Base-by-base conservation (phyloP, 2,797 vertebrate genomes). In the Myotis daubentonii region DNA sequence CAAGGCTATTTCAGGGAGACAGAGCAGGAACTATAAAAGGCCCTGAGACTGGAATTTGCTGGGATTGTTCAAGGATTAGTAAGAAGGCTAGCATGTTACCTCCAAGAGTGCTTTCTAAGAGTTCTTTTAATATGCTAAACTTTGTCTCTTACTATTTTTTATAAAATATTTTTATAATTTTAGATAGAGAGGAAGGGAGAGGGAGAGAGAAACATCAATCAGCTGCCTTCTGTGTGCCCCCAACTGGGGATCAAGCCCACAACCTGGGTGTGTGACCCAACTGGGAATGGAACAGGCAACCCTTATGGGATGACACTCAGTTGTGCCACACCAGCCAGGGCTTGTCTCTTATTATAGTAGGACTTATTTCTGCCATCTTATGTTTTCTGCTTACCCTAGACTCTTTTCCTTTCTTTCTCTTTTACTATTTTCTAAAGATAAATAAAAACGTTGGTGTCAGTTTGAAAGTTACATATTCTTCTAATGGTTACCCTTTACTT, bases 1-100 rank as follows among this genome's bases (percentile, higher is more conserved):
- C 17, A 82, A 82, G 16, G 49, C 57, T 82, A 15, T 66, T 75
- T 70, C 78, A 57, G 76, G 19, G 47, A 44, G 11, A 36, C 20
- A 66, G 15, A 83, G 55, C 74, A 86, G n/a, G n/a, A 93, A 33
- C 47, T 33, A 25, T 49, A 30, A 47, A 55, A 70, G 36, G 8
- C 19, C 30, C 22, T n/a, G 49, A 70, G 62, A 20, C 51, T 74
- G 68, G 30, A 65, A 62, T 16, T 22, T 70, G 25, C 41, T n/a
- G 57, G 17, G 4, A 68, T 93, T 75, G n/a, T 88, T 88, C 78
- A 93, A 88, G 57, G n/a, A 83, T 68, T 33, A 80, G 41, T 49
- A 71, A 72, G 66, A 62, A 93, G 28, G 62, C 17, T 41, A 11
- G 23, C 60, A 41, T 71, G 44, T 47, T 60, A 68, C 51, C 20